Base-by-base conservation (phyloP, 2,888 invertebrate genomes). In the Oeneis ivallda region DNA sequence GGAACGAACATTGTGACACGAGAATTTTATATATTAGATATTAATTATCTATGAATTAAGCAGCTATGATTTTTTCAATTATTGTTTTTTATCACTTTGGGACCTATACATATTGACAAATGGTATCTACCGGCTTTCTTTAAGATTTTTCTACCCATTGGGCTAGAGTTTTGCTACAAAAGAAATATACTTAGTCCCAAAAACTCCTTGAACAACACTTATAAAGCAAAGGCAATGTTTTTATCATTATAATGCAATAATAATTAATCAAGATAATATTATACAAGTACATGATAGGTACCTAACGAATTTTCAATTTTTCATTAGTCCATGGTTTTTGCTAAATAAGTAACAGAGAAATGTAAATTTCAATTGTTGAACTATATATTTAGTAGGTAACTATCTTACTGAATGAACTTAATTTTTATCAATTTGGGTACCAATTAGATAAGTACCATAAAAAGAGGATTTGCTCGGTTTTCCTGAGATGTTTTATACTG, bases 51-150 rank as follows among this genome's bases (percentile, higher is more conserved):
- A n/a, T n/a, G n/a, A n/a, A n/a, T n/a, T 69, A 69, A 66, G 64
- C 64, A 58, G 53, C 58, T 59, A 11, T 61, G 45, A 43, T 17
- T 11, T 10, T 49, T 17, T 47, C 49, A 37, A n/a, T 50, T n/a
- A 17, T 47, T 39, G 17, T 43, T 61, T 37, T n/a, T 13, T 17
- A 34, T 64, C 11, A 64, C 32, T 63, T 63, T 53, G 43, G 58
- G 71, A 9, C 47, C 47, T 47, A 45, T 45, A 26, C 5, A 26
- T 37, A 37, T 8, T 37, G 37, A 9, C 37, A 37, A 26, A 26
- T 26, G 37, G 37, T 37, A n/a, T n/a, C n/a, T n/a, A 37, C 37
- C 5, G 37, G 9, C 9, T 8, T 37, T 7, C 8, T 37, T 37
- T 9, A 37, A 3, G 37, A 1, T 37, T 37, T 9, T 9, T 37